Percentiles rank a stretch among this genome's conserved stretches.
phyloP scores from a whole-genome alignment of 2,113 vertebrate species.

The Rhagologus leucostigma region DNA sequence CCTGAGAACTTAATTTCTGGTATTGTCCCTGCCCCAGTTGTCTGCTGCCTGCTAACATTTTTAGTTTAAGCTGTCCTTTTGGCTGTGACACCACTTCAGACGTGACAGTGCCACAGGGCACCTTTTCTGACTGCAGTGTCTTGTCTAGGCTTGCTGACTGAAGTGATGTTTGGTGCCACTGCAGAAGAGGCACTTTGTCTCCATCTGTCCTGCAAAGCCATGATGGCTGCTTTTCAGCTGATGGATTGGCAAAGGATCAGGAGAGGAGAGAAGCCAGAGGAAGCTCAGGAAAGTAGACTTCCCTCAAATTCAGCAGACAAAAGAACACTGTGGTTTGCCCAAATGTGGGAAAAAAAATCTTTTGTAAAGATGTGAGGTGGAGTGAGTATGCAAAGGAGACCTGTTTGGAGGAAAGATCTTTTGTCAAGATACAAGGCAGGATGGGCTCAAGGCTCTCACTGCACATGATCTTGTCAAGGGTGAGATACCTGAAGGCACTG shows the following conservation, averaged over 20 bases:
- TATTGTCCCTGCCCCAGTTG: not conserved
- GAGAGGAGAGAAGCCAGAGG: not conserved
- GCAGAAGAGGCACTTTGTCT: not conserved
- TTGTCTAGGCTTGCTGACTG: not conserved
- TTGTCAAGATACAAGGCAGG: not conserved
- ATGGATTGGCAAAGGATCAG: not conserved
- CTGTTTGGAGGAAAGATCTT: not conserved
- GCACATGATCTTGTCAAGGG: fast-evolving
- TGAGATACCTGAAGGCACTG: not conserved
- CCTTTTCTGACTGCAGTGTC: not conserved
- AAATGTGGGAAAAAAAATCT: not conserved
- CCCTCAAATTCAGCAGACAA: not conserved
- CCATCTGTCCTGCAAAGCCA: not conserved
- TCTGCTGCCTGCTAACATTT: not conserved
- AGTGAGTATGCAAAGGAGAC: not conserved
- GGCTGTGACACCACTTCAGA: not conserved
- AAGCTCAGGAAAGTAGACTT: not conserved
- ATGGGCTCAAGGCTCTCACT: not conserved
- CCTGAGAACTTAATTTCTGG: not conserved
- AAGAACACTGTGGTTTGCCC: not conserved
- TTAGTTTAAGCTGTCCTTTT: not conserved
- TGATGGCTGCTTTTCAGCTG: not conserved
- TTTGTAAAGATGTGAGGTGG: not conserved
- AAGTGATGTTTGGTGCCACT: not conserved
- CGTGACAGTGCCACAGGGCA: not conserved